A percentile compares a stretch with the other conserved stretches of the same genome.
Evolutionary conservation across 2,113 vertebrate species (phyloP).

Genomic region (Notechis scutatus): DNA sequence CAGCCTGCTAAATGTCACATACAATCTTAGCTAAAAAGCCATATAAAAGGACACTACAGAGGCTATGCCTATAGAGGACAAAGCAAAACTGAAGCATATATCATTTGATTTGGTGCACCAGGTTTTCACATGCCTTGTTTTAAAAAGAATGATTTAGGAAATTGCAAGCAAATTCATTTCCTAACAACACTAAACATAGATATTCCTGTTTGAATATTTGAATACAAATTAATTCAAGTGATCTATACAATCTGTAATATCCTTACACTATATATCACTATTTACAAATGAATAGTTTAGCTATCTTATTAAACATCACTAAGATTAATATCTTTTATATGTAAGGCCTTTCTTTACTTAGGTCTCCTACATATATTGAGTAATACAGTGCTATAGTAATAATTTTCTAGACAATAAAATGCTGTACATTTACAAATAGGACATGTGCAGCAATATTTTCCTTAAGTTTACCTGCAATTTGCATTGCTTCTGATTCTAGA

Average conservation of each 20-base stretch:
- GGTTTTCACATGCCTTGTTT: not conserved
- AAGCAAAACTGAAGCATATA: not conserved
- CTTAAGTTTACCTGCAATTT: not conserved
- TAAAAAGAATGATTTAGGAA: not conserved
- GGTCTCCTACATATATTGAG: not conserved
- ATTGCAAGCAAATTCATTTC: not conserved
- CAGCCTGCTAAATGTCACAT: constrained; percentile 10
- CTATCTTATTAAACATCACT: constrained; percentile 14
- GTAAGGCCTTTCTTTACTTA: constrained; percentile 30
- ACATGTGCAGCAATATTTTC: not conserved
- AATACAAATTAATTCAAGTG: not conserved
- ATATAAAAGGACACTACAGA: not conserved
- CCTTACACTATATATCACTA: not conserved
- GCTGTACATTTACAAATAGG: not conserved
- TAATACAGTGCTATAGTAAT: not conserved
- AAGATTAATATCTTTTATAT: constrained; percentile 11
- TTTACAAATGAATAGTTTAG: not conserved
- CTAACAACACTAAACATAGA: not conserved
- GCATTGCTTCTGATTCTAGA: not conserved
- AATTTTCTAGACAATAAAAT: not conserved
- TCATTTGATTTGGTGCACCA: not conserved
- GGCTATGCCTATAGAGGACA: not conserved
- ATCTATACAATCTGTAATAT: not conserved
- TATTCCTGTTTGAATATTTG: not conserved
- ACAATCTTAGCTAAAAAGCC: not conserved